Evolutionary conservation across 2,888 invertebrate genomes (phyloP).

Genomic region (Seira sanloemensis): DNA sequence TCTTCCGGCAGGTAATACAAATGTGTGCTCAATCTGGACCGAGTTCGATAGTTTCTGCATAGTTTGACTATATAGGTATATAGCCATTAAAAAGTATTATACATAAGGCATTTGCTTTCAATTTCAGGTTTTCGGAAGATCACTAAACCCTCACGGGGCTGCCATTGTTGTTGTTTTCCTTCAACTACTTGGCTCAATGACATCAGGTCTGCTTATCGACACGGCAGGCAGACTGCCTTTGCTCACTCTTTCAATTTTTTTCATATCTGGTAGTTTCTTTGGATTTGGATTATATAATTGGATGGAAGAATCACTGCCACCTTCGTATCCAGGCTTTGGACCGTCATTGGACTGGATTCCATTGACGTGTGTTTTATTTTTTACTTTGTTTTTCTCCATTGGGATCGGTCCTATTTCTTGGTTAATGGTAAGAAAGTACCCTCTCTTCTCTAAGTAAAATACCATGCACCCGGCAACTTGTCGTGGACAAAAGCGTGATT

Average conservation of each 20-base stretch:
- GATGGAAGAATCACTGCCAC: slow-evolving; percentile 83
- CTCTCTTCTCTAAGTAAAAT: no score
- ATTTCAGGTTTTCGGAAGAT: slow-evolving; percentile 72
- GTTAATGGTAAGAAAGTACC: slow-evolving; percentile 80
- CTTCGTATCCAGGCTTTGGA: slow-evolving; percentile 72
- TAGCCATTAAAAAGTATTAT: background rate
- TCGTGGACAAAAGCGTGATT: no score
- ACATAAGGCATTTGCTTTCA: background rate
- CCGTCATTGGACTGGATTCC: slow-evolving; percentile 84
- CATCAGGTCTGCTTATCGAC: slow-evolving; percentile 89
- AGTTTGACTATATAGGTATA: no score
- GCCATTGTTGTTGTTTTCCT: slow-evolving; percentile 91
- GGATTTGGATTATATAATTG: slow-evolving; percentile 91
- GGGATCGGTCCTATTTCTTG: slow-evolving; percentile 93
- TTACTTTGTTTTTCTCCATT: slow-evolving; percentile 90
- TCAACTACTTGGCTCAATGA: slow-evolving; percentile 88
- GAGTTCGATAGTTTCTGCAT: no score
- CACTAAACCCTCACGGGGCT: slow-evolving; percentile 87
- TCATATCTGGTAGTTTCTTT: slow-evolving; percentile 91
- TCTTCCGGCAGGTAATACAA: slow-evolving; percentile 90
- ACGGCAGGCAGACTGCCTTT: slow-evolving; percentile 89
- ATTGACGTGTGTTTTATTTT: slow-evolving; percentile 86
- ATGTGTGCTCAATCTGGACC: no score
- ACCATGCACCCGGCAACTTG: background rate
- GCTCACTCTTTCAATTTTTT: slow-evolving; percentile 87